Conservation (phyloP, 2,888 invertebrate species). For the Barypeithes pellucidus region DNA sequence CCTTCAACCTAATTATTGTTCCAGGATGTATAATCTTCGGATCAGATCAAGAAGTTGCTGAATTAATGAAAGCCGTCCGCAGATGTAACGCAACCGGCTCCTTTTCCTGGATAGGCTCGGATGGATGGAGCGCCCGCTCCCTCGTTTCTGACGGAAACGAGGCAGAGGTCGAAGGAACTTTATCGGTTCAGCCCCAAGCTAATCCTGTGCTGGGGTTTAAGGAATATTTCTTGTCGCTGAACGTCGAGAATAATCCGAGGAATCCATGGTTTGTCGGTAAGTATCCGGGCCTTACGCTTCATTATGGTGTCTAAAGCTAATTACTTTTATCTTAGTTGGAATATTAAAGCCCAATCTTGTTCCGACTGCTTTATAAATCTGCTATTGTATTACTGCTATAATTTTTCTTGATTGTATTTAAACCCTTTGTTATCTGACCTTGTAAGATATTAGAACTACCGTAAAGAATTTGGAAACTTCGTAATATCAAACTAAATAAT, state of each 20-base stretch:
- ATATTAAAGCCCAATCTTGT: neutral
- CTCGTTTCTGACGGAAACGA: constrained; percentile 92
- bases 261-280: constrained; percentile 98
- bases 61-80: constrained; percentile 93
- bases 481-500: too few relatives aligned
- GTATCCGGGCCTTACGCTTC: constrained; percentile 60
- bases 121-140: constrained; percentile 94
- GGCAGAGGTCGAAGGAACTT: constrained; percentile 92
- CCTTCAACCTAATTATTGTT: constrained; percentile 48
- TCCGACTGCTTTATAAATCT: neutral
- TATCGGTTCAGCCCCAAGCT: constrained; percentile 95
- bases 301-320: constrained; percentile 13
- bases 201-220: constrained; percentile 91
- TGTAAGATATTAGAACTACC: too few relatives aligned
- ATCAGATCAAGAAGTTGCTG: constrained; percentile 97
- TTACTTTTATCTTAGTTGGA: constrained; percentile 2
- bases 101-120: constrained; percentile 97
- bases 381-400: neutral
- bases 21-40: constrained; percentile 95
- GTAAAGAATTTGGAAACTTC: too few relatives aligned
- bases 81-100: constrained; percentile 89
- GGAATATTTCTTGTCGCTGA: constrained; percentile 88
- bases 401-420: neutral
- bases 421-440: neutral
- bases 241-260: constrained; percentile 88